These are phyloP conservation scores for Bombylius discolor DNA, from an alignment of 2,888 invertebrate species.

Conservation along the genomic window DNA sequence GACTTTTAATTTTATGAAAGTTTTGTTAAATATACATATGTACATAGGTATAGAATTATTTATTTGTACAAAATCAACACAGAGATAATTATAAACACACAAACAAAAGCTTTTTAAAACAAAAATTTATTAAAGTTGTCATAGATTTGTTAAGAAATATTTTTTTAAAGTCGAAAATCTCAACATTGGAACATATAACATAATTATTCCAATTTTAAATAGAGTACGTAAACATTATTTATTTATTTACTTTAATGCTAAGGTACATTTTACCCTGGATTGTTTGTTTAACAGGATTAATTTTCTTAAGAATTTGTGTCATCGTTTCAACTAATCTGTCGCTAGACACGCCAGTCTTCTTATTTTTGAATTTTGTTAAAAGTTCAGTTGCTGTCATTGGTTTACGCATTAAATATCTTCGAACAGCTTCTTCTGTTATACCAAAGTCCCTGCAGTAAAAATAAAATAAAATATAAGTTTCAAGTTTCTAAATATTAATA, in stretches of 20 bases:
- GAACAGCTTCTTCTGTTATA: slow-evolving; percentile 87
- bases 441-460: slow-evolving; percentile 58
- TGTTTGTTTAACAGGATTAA: slow-evolving; percentile 84
- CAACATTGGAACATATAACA: too few species aligned
- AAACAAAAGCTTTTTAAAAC: too few species aligned
- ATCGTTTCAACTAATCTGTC: slow-evolving; percentile 86
- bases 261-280: slow-evolving; percentile 92
- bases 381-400: slow-evolving; percentile 97
- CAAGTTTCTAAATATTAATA: neutral
- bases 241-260: slow-evolving; percentile 53
- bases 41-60: too few species aligned
- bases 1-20: too few species aligned
- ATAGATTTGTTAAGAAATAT: too few species aligned
- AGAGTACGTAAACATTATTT: neutral
- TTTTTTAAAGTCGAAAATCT: too few species aligned
- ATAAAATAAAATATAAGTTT: neutral
- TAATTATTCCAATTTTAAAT: neutral
- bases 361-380: slow-evolving; percentile 87
- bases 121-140: too few species aligned
- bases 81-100: too few species aligned
- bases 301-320: slow-evolving; percentile 87
- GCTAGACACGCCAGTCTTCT: slow-evolving; percentile 79
- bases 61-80: too few species aligned
- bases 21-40: too few species aligned
- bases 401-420: slow-evolving; percentile 87